Evolutionary conservation across 2,888 invertebrate species (phyloP).

Genomic region (Dorcus hopei): DNA sequence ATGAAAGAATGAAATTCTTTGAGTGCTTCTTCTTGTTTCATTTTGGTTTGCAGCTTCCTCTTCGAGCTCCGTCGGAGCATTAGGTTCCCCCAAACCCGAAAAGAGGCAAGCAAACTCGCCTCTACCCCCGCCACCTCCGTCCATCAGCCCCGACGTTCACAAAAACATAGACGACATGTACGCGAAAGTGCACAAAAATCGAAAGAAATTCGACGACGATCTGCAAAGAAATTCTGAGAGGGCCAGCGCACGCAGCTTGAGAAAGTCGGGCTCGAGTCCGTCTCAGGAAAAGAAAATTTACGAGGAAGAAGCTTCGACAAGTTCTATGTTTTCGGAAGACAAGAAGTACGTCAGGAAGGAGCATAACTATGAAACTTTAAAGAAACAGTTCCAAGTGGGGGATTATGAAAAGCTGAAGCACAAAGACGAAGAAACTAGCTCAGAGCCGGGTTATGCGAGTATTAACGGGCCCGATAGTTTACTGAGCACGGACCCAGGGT

Average conservation of each 20-base stretch:
- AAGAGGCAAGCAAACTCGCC: conserved; percentile 88
- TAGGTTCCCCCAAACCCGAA: conserved; percentile 82
- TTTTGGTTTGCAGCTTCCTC: conserved; percentile 58
- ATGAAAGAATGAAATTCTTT: conserved; percentile 15
- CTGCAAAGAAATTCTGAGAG: conserved; percentile 15
- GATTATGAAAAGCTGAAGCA: conserved; percentile 38
- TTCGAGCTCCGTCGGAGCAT: conserved; percentile 50
- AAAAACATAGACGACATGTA: conserved; percentile 86
- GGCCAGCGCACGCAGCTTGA: conserved; percentile 22
- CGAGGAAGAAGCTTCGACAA: conserved; percentile 1
- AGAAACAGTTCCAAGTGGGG: conserved; percentile 42
- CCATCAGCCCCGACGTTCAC: conserved; percentile 44
- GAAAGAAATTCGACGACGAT: conserved; percentile 28
- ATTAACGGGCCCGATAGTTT: conserved; percentile 60
- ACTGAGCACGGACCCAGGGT: conserved; percentile 64
- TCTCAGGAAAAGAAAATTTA: conserved; percentile 11
- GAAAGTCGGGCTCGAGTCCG: conserved; percentile 34
- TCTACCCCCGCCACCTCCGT: conserved; percentile 71
- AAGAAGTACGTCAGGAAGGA: conserved; percentile 34
- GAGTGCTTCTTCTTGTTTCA: background rate
- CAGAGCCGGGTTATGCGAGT: conserved; percentile 42
- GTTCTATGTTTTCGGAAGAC: conserved; percentile 18
- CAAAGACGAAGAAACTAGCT: conserved; percentile 22
- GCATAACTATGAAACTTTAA: conserved; percentile 63
- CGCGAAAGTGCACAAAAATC: conserved; percentile 76